Evolutionary conservation across 2,888 invertebrate species (phyloP), one percentile per base, ranked within the genome.

Genomic region (Ametastegia equiseti): DNA sequence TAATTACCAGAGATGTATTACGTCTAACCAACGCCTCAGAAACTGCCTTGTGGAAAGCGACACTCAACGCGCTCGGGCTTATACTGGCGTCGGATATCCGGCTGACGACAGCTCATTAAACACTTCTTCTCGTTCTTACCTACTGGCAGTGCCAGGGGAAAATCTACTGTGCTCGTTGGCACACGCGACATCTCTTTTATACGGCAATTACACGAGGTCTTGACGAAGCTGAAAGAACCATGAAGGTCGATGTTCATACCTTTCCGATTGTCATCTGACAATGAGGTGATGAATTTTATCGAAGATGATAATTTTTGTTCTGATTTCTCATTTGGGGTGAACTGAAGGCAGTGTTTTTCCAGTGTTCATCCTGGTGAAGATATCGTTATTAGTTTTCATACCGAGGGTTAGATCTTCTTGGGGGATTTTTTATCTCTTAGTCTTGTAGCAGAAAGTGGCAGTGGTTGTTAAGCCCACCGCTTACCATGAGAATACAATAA

Each of bases 1-100:
- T 87, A 86, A 88, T 89, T 87, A 88, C 85, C 83, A 65, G 81
- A 84, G 86, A 88, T 88, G 85, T 85, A 88, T 88, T 85, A 84
- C 86, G 80, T 81, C 85, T 86, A 86, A 86, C 87, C 83, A 83
- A 82, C 83, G 57, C 80, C 79, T 80, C 80, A 83, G 83, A 84
- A 81, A 83, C 78, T 82, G 82, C 81, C 67, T 80, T n/a, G n/a
- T 82, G 83, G 83, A 84, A 50, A 65, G 69, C 78, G 45, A 39
- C 71, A 47, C 47, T 33, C 47, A 19, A 33, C 36, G 9, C 15
- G 65, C 33, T 65, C 65, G 36, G n/a, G 39, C 39, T 36, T 71
- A 19, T 27, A 80, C 82, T 80, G 80, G 82, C 78, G 78, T 84
- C 79, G 82, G 82, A 81, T 84, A 84, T 81, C 82, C 77, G 79